phyloP scores from a whole-genome alignment of 2,888 invertebrate species.

The Germaria angustata region DNA sequence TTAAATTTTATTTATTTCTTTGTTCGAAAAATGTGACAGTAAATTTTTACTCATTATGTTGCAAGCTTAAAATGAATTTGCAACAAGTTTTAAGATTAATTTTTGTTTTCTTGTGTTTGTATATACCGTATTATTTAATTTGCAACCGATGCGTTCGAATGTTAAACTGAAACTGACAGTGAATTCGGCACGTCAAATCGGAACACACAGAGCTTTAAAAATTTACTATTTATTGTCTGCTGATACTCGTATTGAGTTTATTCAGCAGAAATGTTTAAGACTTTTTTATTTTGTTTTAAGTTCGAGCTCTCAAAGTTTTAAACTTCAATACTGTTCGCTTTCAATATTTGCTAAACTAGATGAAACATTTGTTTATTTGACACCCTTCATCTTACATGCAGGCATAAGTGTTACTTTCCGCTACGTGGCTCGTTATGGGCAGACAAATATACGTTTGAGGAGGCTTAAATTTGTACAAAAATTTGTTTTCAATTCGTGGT shows the following conservation, averaged over 20 bases:
- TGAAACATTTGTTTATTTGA: neutral
- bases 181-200: slow-evolving; percentile 20
- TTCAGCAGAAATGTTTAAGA: neutral
- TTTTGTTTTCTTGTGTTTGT: neutral
- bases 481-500: too few relatives aligned
- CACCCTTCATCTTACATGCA: too few relatives aligned
- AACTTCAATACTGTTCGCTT: slow-evolving; percentile 18
- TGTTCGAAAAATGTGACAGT: neutral
- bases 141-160: slow-evolving; percentile 21
- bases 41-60: slow-evolving; percentile 1
- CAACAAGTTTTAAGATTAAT: neutral
- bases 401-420: too few relatives aligned
- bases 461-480: too few relatives aligned
- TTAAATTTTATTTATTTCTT: too few relatives aligned
- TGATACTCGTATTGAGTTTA: slow-evolving; percentile 12
- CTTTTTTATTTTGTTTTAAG: neutral
- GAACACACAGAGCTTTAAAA: slow-evolving; percentile 27
- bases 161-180: slow-evolving; percentile 54
- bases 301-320: neutral
- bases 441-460: too few relatives aligned
- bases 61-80: slow-evolving; percentile 16
- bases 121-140: neutral
- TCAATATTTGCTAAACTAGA: neutral
- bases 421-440: too few relatives aligned
- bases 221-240: neutral